phyloP scores from a whole-genome alignment of 2,797 vertebrate species.

The Danio jaintianensis region DNA sequence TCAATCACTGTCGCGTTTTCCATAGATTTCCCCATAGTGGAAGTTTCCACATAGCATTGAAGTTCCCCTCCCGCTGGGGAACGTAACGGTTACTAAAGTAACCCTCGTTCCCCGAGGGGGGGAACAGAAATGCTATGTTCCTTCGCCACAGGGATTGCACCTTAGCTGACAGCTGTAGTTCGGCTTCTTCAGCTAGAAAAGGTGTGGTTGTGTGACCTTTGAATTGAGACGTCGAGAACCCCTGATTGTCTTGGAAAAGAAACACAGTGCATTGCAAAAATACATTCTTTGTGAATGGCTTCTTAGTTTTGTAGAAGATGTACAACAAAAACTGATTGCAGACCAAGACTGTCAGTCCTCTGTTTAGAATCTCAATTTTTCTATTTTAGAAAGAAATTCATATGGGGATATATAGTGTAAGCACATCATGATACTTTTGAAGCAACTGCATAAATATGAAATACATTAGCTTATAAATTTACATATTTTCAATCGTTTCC shows the following conservation, averaged over 20 bases:
- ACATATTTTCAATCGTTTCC: background rate
- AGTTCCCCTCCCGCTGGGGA: too few relatives aligned
- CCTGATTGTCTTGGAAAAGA: background rate
- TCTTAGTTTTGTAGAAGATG: background rate
- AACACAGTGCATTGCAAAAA: background rate
- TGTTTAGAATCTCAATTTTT: background rate
- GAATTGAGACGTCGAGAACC: too few relatives aligned
- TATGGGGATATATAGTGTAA: background rate
- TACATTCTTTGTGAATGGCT: background rate
- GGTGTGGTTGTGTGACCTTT: too few relatives aligned
- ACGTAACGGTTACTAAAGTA: too few relatives aligned
- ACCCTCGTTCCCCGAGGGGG: too few relatives aligned
- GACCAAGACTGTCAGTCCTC: background rate
- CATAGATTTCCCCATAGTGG: too few relatives aligned
- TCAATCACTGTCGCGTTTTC: too few relatives aligned
- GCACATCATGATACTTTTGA: background rate
- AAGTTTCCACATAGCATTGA: too few relatives aligned
- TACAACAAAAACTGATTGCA: background rate
- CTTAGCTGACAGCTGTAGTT: too few relatives aligned
- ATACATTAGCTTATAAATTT: background rate
- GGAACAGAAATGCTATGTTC: too few relatives aligned
- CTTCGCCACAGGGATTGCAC: too few relatives aligned
- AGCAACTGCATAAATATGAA: background rate
- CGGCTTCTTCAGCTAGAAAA: too few relatives aligned
- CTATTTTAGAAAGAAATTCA: background rate